Percentiles rank a stretch among this genome's conserved stretches.
phyloP scores from a whole-genome alignment of 1,140 invertebrate species.

The Ceratina japonica region DNA sequence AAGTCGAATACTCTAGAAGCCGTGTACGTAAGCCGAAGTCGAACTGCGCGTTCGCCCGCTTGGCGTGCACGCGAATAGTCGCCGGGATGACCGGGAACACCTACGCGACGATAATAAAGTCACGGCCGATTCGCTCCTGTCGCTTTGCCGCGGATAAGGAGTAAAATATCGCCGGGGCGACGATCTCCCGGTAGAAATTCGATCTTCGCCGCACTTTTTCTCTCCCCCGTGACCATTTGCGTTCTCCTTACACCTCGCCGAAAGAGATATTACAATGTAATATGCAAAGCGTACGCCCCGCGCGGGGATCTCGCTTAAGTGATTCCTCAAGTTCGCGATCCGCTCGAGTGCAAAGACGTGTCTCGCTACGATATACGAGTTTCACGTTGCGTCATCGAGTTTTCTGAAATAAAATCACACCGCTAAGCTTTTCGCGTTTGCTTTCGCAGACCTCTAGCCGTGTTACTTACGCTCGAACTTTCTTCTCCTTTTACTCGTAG shows the following conservation, averaged over 20 bases:
- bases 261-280: conserved; percentile 46
- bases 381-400: background rate
- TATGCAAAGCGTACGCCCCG: conserved; percentile 38
- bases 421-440: background rate
- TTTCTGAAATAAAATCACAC: background rate
- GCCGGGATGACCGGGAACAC: conserved; percentile 42
- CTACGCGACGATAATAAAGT: conserved; percentile 63
- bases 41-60: conserved; percentile 22
- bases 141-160: conserved; percentile 56
- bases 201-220: conserved; percentile 23
- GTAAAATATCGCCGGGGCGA: conserved; percentile 47
- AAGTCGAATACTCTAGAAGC: conserved; percentile 29
- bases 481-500: background rate
- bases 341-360: conserved; percentile 27
- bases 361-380: conserved; percentile 3
- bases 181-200: conserved; percentile 55
- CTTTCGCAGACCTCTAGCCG: background rate
- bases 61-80: conserved; percentile 47
- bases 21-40: conserved; percentile 15
- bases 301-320: conserved; percentile 16
- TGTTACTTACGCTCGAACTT: background rate
- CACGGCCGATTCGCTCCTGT: conserved; percentile 62
- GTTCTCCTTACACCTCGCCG: conserved; percentile 28
- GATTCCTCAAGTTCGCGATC: conserved; percentile 43
- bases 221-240: conserved; percentile 31